These are phyloP conservation scores for Oryzias woworae DNA, from an alignment of 2,113 vertebrate species.

Conservation along the genomic window DNA sequence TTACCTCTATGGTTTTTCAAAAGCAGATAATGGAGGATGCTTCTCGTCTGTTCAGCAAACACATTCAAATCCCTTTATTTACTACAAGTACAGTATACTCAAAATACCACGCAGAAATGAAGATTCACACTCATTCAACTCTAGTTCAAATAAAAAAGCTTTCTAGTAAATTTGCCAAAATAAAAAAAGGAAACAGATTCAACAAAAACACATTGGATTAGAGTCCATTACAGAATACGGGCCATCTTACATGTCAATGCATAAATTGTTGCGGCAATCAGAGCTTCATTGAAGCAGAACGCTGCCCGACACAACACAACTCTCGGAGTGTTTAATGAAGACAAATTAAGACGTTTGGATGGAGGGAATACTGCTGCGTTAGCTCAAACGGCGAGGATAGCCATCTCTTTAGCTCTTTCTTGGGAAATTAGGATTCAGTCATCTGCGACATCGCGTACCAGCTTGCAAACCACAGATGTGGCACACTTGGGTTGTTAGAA, in stretches of 20 bases:
- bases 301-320: constrained; percentile 52
- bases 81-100: constrained; percentile 4
- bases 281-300: constrained; percentile 30
- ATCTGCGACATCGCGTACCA: constrained; percentile 55
- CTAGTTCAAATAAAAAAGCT: not conserved
- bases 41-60: not conserved
- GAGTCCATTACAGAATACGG: constrained; percentile 1
- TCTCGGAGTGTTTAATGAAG: constrained; percentile 68
- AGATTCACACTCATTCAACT: constrained; percentile 8
- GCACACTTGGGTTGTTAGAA: constrained; percentile 39
- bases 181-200: not conserved
- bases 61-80: constrained; percentile 6
- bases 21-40: constrained; percentile 10
- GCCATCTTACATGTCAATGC: constrained; percentile 2
- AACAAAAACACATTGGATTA: constrained; percentile 1
- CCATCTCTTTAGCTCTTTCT: constrained; percentile 56
- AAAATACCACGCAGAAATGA: not conserved
- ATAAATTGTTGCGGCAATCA: constrained; percentile 29
- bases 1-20: constrained; percentile 33
- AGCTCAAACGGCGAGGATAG: constrained; percentile 52
- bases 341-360: constrained; percentile 71
- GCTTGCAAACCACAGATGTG: constrained; percentile 59
- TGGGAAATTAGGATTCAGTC: constrained; percentile 61
- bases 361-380: constrained; percentile 51
- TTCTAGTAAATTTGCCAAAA: constrained; percentile 1